Conservation (phyloP, 2,113 vertebrate species). For the Ceuthmochares aereus region DNA sequence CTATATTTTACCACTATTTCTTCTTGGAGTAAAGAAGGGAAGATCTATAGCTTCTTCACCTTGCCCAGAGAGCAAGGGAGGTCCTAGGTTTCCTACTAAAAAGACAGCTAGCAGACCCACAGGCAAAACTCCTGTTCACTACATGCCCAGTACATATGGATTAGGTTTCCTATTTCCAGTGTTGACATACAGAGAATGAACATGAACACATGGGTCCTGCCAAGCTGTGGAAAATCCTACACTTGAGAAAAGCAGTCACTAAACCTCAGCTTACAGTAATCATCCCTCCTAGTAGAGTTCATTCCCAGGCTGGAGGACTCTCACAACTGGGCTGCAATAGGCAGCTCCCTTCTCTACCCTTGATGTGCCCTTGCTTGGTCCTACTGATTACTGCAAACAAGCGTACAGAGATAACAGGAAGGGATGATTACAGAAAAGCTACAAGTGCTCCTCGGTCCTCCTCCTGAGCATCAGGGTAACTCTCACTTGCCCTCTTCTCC, state of each 20-base stretch:
- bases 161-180: not conserved
- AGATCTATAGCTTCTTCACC: not conserved
- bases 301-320: not conserved
- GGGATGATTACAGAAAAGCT: not conserved
- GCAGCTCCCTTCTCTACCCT: not conserved
- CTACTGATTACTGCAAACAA: not conserved
- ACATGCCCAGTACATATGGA: rapidly evolving
- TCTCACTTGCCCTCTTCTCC: not conserved
- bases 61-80: not conserved
- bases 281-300: not conserved
- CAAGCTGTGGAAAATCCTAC: not conserved
- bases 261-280: not conserved
- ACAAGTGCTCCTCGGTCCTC: not conserved
- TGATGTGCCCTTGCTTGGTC: not conserved
- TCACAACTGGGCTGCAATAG: not conserved
- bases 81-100: not conserved
- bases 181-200: not conserved
- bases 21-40: not conserved
- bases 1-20: not conserved
- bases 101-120: not conserved
- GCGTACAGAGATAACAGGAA: not conserved
- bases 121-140: not conserved
- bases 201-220: not conserved
- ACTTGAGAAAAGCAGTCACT: not conserved
- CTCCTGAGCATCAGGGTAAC: not conserved